These are phyloP conservation scores for Gymnocephalus cernua DNA, from an alignment of 2,113 vertebrate genomes.

Conservation along the genomic window DNA sequence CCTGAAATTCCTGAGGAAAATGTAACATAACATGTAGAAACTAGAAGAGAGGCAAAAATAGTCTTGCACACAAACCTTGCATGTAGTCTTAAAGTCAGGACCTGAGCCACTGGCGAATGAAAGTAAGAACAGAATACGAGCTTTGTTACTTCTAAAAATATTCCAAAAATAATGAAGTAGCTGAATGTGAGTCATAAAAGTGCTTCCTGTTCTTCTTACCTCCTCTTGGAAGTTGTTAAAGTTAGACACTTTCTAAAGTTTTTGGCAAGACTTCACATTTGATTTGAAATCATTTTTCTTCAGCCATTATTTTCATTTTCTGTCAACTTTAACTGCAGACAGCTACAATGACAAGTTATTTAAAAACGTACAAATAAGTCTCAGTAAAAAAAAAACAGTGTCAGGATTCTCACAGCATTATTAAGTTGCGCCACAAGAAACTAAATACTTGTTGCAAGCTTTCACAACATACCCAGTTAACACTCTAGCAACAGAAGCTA, in stretches of 20 bases:
- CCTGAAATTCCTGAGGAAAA: conserved; percentile 55
- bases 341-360: conserved; percentile 7
- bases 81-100: conserved; percentile 42
- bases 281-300: conserved; percentile 29
- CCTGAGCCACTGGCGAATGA: conserved; percentile 26
- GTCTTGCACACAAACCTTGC: conserved; percentile 4
- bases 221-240: conserved; percentile 40
- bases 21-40: conserved; percentile 35
- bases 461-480: not conserved
- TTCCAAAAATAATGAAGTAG: conserved; percentile 66
- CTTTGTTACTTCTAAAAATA: conserved; percentile 64
- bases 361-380: not conserved
- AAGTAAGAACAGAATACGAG: conserved; percentile 33
- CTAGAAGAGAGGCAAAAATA: conserved; percentile 32
- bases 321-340: conserved; percentile 18
- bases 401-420: not conserved
- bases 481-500: not conserved
- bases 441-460: not conserved
- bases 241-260: conserved; percentile 46
- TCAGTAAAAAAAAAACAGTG: not conserved
- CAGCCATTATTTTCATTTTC: conserved; percentile 17
- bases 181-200: conserved; percentile 46
- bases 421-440: not conserved
- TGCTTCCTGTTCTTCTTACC: conserved; percentile 16
- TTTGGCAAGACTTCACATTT: conserved; percentile 28